phyloP scores from a whole-genome alignment of 2,888 invertebrate genomes.

The Lasioglossum calceatum region DNA sequence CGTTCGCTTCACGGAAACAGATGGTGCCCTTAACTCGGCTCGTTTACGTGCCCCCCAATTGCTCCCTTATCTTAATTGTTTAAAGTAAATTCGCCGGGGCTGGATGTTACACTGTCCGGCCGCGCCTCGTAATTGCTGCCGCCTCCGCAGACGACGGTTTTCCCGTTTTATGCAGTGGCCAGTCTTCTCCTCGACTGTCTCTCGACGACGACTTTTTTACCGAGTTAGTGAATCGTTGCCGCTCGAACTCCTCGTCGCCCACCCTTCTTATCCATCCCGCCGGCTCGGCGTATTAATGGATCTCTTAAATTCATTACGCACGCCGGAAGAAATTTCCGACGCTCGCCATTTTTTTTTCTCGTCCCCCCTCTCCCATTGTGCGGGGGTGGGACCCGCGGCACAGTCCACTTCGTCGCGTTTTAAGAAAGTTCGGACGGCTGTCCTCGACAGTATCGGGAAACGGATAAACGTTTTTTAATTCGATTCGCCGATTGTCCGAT shows the following conservation, averaged over 20 bases:
- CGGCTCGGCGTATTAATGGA: constrained; percentile 4
- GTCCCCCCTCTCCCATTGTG: background rate
- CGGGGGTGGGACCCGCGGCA: background rate
- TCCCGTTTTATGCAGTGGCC: background rate
- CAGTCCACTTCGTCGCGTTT: background rate
- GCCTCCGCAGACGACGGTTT: background rate
- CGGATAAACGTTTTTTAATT: constrained; percentile 19
- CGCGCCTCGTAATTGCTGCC: background rate
- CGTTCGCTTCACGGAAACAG: constrained; percentile 16
- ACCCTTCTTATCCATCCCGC: background rate
- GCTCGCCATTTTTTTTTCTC: background rate
- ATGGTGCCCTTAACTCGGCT: constrained; percentile 26
- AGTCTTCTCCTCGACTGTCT: background rate
- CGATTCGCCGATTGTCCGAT: constrained; percentile 5
- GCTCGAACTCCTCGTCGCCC: background rate
- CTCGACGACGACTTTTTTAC: background rate
- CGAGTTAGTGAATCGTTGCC: constrained; percentile 21
- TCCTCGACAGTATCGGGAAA: constrained; percentile 10
- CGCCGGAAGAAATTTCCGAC: background rate
- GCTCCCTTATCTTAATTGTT: constrained; percentile 29
- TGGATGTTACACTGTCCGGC: constrained; percentile 11
- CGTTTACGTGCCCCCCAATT: constrained; percentile 18
- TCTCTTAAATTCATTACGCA: constrained; percentile 21
- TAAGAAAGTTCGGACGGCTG: constrained; percentile 5
- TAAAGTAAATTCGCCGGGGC: constrained; percentile 24